phyloP scores from a whole-genome alignment of 2,888 invertebrate species.

The Hypena proboscidalis region DNA sequence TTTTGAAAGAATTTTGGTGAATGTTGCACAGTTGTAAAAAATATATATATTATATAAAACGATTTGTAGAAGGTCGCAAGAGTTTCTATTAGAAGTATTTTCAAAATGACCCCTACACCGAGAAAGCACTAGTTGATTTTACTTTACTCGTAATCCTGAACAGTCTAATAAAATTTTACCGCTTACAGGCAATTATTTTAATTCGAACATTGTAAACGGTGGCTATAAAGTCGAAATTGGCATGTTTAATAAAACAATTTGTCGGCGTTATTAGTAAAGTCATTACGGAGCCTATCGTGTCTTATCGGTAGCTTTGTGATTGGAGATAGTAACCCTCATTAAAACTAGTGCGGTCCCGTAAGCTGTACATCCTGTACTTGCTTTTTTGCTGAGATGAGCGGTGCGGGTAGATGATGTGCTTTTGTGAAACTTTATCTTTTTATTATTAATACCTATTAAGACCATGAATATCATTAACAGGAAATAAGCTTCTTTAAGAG shows the following conservation, averaged over 20 bases:
- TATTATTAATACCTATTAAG: too few relatives aligned
- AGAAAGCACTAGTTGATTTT: constrained; percentile 5
- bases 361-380: neutral
- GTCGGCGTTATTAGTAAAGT: constrained; percentile 5
- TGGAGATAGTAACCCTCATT: constrained; percentile 9
- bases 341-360: constrained; percentile 5
- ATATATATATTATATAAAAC: too few relatives aligned
- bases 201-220: constrained; percentile 10
- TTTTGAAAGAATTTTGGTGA: too few relatives aligned
- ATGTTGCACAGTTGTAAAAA: too few relatives aligned
- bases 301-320: constrained; percentile 3
- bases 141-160: constrained; percentile 5
- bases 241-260: constrained; percentile 12
- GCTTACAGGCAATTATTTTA: constrained; percentile 8
- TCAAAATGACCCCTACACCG: too few relatives aligned
- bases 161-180: constrained; percentile 6
- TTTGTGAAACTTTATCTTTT: too few relatives aligned
- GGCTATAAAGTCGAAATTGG: constrained; percentile 10
- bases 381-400: too few relatives aligned
- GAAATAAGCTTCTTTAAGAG: too few relatives aligned
- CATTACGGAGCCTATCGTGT: constrained; percentile 3
- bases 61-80: too few relatives aligned
- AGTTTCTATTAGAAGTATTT: too few relatives aligned
- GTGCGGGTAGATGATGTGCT: too few relatives aligned
- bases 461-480: too few relatives aligned